Conservation (phyloP, 2,113 vertebrate species). For the Lynx canadensis region DNA sequence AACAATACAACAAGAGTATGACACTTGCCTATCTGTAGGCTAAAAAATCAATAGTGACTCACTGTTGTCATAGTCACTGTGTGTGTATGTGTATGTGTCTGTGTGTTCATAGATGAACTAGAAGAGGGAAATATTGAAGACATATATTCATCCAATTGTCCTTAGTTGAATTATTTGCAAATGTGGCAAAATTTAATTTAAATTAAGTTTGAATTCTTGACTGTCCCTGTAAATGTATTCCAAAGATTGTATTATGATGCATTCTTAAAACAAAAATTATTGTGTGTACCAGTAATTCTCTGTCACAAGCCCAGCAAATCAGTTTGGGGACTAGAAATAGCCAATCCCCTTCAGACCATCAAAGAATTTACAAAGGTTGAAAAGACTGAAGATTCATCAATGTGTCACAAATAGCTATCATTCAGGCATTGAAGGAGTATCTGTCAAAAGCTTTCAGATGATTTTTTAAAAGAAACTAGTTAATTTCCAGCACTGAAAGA, state of each 20-base stretch:
- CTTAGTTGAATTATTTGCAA: neutral
- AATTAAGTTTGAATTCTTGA: neutral
- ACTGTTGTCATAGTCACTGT: no score
- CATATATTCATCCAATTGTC: neutral
- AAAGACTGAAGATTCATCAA: neutral
- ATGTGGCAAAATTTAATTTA: neutral
- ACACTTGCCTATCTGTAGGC: neutral
- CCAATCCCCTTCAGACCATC: neutral
- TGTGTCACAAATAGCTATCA: neutral
- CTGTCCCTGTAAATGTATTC: neutral
- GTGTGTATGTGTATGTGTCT: neutral
- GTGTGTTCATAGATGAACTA: neutral
- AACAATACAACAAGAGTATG: neutral
- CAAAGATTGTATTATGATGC: neutral
- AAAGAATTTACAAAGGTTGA: neutral
- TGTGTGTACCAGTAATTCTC: neutral
- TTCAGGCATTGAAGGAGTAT: neutral
- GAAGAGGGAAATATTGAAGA: neutral
- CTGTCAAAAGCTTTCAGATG: neutral
- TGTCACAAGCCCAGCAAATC: neutral
- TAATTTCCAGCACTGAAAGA: neutral
- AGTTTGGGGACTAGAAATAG: neutral
- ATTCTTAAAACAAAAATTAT: neutral
- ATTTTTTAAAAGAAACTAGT: constrained; percentile 10
- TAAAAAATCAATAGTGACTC: neutral